These are phyloP conservation scores for Oxystoma pomonae DNA, from an alignment of 2,888 invertebrate species.

Conservation along the genomic window DNA sequence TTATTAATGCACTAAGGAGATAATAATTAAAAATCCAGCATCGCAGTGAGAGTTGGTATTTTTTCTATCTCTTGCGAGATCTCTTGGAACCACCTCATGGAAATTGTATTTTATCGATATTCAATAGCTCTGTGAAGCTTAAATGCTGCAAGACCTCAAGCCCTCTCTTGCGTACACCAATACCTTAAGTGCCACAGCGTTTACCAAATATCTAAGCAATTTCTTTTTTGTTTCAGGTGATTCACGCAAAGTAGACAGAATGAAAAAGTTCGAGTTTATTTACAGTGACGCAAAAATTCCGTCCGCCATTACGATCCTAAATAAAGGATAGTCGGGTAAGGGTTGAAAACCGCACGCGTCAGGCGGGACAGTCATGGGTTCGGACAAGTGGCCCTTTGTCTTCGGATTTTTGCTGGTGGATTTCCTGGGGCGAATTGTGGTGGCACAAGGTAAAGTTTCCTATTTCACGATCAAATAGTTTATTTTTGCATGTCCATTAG, in stretches of 20 bases:
- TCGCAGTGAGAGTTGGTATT: no score
- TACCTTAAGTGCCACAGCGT: no score
- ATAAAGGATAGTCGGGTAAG: conserved; percentile 27
- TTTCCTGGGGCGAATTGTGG: conserved; percentile 27
- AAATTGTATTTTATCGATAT: no score
- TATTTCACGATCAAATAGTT: no score
- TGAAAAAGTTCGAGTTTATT: not conserved
- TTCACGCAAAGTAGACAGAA: not conserved
- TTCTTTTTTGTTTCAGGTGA: conserved; percentile 7
- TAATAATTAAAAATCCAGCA: no score
- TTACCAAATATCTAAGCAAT: not conserved
- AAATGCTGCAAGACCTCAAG: no score
- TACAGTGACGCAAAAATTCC: not conserved
- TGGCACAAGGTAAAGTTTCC: conserved; percentile 41
- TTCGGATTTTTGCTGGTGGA: conserved; percentile 33
- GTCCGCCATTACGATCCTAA: conserved; percentile 23
- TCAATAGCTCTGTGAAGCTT: no score
- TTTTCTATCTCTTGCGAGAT: no score
- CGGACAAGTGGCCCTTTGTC: conserved; percentile 38
- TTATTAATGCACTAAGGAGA: no score
- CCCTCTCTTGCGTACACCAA: no score
- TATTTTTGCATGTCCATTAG: no score
- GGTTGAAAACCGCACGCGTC: not conserved
- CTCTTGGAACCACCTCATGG: no score
- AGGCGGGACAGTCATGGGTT: conserved; percentile 31